phyloP scores from a whole-genome alignment of 23 tunicate species.

The Clavelina lepadiformis region DNA sequence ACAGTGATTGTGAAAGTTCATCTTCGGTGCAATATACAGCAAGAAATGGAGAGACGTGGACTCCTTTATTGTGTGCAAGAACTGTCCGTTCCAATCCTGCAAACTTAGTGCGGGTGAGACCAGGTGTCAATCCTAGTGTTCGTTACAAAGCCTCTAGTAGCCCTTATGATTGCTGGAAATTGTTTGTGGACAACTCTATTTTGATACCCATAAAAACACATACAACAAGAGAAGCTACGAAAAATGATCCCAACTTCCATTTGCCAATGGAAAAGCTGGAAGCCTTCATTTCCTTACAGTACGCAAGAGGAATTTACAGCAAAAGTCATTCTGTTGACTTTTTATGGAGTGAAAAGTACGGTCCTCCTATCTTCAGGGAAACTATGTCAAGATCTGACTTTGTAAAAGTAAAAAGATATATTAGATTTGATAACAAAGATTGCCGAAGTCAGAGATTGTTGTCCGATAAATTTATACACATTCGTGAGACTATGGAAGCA shows the following conservation, averaged over 20 bases:
- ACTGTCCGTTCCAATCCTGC: constrained; percentile 5
- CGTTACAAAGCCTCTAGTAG: constrained; percentile 6
- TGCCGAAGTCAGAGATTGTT: constrained; percentile 1
- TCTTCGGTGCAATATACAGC: constrained; percentile 6
- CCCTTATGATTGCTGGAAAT: constrained; percentile 7
- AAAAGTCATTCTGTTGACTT: constrained; percentile 26
- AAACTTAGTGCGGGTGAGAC: constrained; percentile 7
- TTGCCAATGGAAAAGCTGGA: constrained; percentile 20
- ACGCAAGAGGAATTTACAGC: constrained; percentile 17
- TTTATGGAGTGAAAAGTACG: constrained; percentile 23
- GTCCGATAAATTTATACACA: constrained; percentile 2
- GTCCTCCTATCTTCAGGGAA: constrained; percentile 14
- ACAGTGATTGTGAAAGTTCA: constrained; percentile 10
- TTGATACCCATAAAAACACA: constrained; percentile 1
- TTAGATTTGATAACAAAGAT: constrained; percentile 24
- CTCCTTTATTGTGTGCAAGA: constrained; percentile 4
- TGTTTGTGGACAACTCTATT: constrained; percentile 15
- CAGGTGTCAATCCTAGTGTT: constrained; percentile 18
- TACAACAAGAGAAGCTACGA: constrained; percentile 10
- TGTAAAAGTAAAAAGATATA: constrained; percentile 10
- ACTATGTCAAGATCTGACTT: constrained; percentile 12
- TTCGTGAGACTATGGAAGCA: constrained; percentile 9
- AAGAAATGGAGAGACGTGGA: constrained; percentile 7
- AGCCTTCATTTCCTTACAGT: constrained; percentile 11
- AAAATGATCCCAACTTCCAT: constrained; percentile 6